phyloP scores from a whole-genome alignment of 30 jellyfish, hydroid and myxozoan species.

The Hydra vulgaris region DNA sequence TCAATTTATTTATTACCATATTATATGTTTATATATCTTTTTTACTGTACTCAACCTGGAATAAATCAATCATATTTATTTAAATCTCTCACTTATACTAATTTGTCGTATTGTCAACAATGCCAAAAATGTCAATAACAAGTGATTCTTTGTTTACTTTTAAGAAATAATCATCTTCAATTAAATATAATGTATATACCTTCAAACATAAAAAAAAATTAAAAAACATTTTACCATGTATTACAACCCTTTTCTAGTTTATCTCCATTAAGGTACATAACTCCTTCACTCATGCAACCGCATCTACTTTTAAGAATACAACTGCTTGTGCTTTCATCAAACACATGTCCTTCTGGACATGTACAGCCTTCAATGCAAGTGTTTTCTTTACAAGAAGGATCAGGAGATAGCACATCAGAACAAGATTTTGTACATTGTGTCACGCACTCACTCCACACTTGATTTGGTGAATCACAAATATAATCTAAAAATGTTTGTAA shows the following conservation, averaged over 20 bases:
- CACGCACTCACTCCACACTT: constrained; percentile 11
- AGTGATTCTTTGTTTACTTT: too few relatives aligned
- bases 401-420: constrained; percentile 28
- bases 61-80: too few relatives aligned
- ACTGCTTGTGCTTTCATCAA: constrained; percentile 15
- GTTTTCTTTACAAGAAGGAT: constrained; percentile 22
- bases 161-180: too few relatives aligned
- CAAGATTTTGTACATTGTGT: constrained; percentile 24
- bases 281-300: constrained; percentile 22
- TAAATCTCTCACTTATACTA: too few relatives aligned
- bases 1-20: too few relatives aligned
- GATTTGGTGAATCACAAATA: constrained; percentile 6
- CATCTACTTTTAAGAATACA: constrained; percentile 25
- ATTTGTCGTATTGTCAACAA: too few relatives aligned
- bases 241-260: constrained; percentile 21
- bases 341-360: constrained; percentile 31
- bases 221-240: constrained; percentile 9
- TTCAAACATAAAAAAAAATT: not conserved
- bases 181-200: too few relatives aligned
- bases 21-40: too few relatives aligned
- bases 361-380: constrained; percentile 29
- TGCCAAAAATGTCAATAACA: too few relatives aligned
- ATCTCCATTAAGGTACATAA: constrained; percentile 5
- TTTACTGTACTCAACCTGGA: too few relatives aligned
- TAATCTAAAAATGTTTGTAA: constrained; percentile 3